Percentiles rank a stretch among this genome's conserved stretches.
Evolutionary conservation across 1,140 invertebrate species (phyloP).

Genomic region (Hypsibius dujardini): DNA sequence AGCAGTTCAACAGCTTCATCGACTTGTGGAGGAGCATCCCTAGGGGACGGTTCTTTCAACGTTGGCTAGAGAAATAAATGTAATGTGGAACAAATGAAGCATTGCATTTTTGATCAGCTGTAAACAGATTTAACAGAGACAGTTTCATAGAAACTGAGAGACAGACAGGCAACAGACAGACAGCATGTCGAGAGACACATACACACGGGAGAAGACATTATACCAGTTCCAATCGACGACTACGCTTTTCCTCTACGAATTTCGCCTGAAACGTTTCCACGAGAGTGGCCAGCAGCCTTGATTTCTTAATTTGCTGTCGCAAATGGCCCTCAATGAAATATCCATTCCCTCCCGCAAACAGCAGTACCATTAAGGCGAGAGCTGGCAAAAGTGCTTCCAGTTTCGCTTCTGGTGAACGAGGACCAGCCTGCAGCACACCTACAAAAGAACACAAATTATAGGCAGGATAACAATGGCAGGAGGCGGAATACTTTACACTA

Average conservation of each 20-base stretch:
- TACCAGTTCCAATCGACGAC: background rate
- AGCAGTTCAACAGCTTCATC: background rate
- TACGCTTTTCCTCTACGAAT: background rate
- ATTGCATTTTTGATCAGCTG: too few species aligned
- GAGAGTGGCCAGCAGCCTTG: background rate
- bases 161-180: too few species aligned
- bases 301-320: background rate
- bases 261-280: background rate
- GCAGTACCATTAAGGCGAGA: background rate
- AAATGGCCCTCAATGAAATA: constrained; percentile 5
- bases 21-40: background rate
- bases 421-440: too few species aligned
- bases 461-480: too few species aligned
- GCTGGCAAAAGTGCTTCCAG: background rate
- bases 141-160: too few species aligned
- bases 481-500: too few species aligned
- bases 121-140: too few species aligned
- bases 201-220: too few species aligned
- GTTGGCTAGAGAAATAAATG: background rate
- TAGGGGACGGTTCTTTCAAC: background rate
- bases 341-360: background rate
- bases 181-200: too few species aligned
- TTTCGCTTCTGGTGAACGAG: background rate
- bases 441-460: too few species aligned
- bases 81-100: too few species aligned